Base-by-base conservation (phyloP, 1,140 invertebrate species). In the Myzus persicae region DNA sequence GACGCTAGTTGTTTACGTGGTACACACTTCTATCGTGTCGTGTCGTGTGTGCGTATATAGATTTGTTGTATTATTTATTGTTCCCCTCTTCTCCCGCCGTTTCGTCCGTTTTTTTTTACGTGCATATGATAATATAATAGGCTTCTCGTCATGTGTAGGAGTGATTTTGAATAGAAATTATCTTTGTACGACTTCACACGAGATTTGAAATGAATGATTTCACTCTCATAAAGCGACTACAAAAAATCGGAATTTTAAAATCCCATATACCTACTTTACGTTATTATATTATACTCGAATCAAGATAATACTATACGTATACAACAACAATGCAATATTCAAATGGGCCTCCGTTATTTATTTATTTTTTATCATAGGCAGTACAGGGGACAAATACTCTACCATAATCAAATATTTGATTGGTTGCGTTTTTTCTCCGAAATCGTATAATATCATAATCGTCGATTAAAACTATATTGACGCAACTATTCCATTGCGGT, bases 51-150 rank as follows among this genome's bases (percentile, higher is more conserved):
- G 36, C 22, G n/a, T 46, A 20, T 51, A 48, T 20, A 46, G 31
- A 36, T 89, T 51, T 89, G 14, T 76, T 76, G 59, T 76, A 40
- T 89, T 89, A 54, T 89, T 54, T 89, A 54, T 54, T 54, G 46
- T 89, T 51, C 38, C 38, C 22, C 36, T 87, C 8, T 11, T 14
- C 11, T n/a, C n/a, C n/a, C n/a, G n/a, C 38, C 24, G 1, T 89
- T 54, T 89, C 36, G 22, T 89, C 24, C 5, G 36, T 51, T 51
- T 6, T 89, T 46, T 51, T 89, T 89, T 48, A 54, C 22, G 20
- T 20, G 87, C 46, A 3, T 88, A 46, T 88, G 11, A 44, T 31
- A 85, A 9, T 44, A 81, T 38, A 40, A 42, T 84, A 24, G 14
- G 9, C 81, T 82, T 1, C 36, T 81, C 36, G 76, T 38, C 20